phyloP scores from a whole-genome alignment of 2,888 invertebrate genomes.

The Spilarctia lutea region DNA sequence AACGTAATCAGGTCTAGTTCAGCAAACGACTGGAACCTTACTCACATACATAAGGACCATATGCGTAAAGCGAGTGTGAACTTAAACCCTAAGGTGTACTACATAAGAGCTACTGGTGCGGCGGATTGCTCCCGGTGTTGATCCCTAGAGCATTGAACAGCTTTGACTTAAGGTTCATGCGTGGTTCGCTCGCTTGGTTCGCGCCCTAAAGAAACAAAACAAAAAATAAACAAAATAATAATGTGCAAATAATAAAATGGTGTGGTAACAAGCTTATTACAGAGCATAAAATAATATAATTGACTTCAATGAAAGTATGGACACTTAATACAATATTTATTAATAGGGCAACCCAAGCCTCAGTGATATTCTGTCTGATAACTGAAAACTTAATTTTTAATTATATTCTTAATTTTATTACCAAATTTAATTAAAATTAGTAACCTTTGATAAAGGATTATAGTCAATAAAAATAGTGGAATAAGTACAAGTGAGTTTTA shows the following conservation, averaged over 20 bases:
- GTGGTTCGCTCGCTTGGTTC: slow-evolving; percentile 90
- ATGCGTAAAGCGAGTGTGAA: slow-evolving; percentile 53
- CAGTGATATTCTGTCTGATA: neutral
- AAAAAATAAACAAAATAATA: slow-evolving; percentile 72
- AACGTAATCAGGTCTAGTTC: neutral
- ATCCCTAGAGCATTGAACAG: slow-evolving; percentile 94
- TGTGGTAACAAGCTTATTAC: slow-evolving; percentile 43
- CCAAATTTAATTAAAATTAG: too few species aligned
- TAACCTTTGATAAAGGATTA: too few species aligned
- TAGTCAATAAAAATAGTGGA: too few species aligned
- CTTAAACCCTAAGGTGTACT: slow-evolving; percentile 50
- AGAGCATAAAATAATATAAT: slow-evolving; percentile 19
- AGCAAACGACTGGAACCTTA: slow-evolving; percentile 7
- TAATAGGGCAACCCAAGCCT: neutral
- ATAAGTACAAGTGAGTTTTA: too few species aligned
- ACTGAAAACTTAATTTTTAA: too few species aligned
- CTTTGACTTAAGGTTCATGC: slow-evolving; percentile 94
- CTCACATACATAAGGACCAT: slow-evolving; percentile 38
- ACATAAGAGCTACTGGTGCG: slow-evolving; percentile 79
- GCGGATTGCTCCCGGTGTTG: slow-evolving; percentile 87
- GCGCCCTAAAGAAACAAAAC: slow-evolving; percentile 87
- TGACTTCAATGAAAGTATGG: slow-evolving; percentile 7
- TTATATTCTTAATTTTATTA: too few species aligned
- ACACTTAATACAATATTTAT: neutral
- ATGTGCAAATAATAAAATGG: slow-evolving; percentile 67